A percentile compares a stretch with the other conserved stretches of the same genome.
Conservation (phyloP, 2,113 vertebrate genomes). For the Rhadina sibilatrix region DNA sequence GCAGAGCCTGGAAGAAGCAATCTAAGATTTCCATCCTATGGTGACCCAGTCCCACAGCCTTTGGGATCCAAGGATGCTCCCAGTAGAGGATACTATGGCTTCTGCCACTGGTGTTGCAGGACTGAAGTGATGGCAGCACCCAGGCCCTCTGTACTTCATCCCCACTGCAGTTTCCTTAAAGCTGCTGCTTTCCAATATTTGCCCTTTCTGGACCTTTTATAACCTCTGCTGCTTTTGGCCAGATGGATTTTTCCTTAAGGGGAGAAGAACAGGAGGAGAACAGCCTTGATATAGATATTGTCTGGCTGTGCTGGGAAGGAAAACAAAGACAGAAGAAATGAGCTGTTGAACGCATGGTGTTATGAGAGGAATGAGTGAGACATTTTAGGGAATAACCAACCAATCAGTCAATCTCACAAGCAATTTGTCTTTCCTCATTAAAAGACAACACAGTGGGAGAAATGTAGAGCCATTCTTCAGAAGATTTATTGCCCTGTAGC, state of each 20-base stretch:
- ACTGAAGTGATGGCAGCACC: not conserved
- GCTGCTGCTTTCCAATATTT: not conserved
- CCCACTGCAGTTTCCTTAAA: not conserved
- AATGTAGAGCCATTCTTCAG: constrained; percentile 15
- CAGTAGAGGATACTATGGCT: not conserved
- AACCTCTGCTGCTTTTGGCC: not conserved
- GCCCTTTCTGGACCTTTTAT: not conserved
- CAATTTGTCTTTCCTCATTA: constrained; percentile 55
- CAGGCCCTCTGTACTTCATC: not conserved
- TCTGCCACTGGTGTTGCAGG: not conserved
- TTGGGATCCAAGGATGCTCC: not conserved
- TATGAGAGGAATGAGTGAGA: constrained; percentile 25
- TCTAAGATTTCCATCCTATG: not conserved
- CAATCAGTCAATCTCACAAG: constrained; percentile 11
- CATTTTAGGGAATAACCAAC: constrained; percentile 33
- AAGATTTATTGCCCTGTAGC: constrained; percentile 54
- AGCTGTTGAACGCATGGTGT: constrained; percentile 10
- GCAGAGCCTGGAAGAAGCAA: not conserved
- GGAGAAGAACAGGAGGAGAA: constrained; percentile 17
- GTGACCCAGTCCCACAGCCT: not conserved
- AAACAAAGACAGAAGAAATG: constrained; percentile 18
- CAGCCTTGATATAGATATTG: not conserved
- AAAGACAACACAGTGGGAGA: constrained; percentile 19
- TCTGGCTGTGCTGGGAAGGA: not conserved
- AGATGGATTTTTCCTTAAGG: constrained; percentile 27